Base-by-base conservation (phyloP, 1,140 invertebrate species). In the Trachymyrmex septentrionalis region DNA sequence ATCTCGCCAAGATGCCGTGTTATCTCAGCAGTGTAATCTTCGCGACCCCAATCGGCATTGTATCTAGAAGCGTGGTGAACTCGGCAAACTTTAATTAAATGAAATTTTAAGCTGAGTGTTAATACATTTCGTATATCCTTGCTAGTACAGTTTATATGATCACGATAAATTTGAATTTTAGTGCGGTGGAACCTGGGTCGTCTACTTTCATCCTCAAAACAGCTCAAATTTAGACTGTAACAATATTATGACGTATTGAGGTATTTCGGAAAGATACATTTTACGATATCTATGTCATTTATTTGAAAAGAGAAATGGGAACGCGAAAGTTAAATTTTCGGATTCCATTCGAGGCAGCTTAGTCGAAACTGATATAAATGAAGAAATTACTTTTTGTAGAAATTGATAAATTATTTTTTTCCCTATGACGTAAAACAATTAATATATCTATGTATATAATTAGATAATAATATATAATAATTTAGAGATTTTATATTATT, bases 51-150 rank as follows among this genome's bases (percentile, higher is more conserved):
- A 81, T 81, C 64, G 78, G 66, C 64, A 71, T 81, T 24, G n/a
- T 66, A 80, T 38, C 76, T 50, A 21, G n/a, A 21, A 80, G 44
- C 50, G 14, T 14, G 6, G 14, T 21, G 10, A 44, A 44, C 21
- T 44, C 12, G 77, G 57, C 67, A 59, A 81, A 80, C 27, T 71
- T 67, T 81, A 81, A 81, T 80, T 67, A 67, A 67, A 53, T 81
- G 64, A 24, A 81, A 81, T 81, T 71, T 81, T 71, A 80, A 67
- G 21, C 30, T 3, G 38, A 24, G 21, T 69, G 21, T n/a, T 59
- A 14, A 67, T 67, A 53, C 48, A 69, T 81, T 67, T 80, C 61
- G 16, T 53, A 24, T 44, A 34, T 66, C 38, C 44, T 48, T 34
- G 27, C 48, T 4, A 19, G 24, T 19, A 19, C 19, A 77, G 4